These are phyloP conservation scores for Ariopsis seemanni DNA, from an alignment of 2,113 vertebrate species.

Conservation along the genomic window DNA sequence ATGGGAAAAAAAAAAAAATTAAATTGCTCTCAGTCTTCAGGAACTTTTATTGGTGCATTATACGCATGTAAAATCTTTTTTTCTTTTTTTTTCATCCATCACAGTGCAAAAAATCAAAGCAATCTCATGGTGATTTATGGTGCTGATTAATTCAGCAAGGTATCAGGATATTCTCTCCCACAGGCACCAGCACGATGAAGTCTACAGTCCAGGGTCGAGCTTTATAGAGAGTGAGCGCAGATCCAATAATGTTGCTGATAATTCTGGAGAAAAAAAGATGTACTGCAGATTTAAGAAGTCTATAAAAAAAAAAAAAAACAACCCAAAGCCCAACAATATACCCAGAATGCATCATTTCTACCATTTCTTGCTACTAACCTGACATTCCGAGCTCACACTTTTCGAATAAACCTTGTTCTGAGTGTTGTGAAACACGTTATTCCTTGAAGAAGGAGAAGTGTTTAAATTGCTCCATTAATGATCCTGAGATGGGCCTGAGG, in stretches of 20 bases:
- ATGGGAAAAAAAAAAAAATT: no score
- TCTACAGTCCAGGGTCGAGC: background rate
- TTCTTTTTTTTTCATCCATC: background rate
- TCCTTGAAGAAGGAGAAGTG: background rate
- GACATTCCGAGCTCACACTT: background rate
- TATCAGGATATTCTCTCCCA: background rate
- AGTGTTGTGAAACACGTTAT: background rate
- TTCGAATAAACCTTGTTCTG: background rate
- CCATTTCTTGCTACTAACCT: background rate
- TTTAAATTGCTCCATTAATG: background rate
- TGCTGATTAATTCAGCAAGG: background rate
- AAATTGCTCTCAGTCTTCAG: background rate
- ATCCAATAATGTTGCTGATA: background rate
- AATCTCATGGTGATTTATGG: constrained; percentile 1
- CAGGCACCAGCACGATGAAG: background rate
- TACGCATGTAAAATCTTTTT: background rate
- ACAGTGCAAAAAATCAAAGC: background rate
- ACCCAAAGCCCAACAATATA: background rate
- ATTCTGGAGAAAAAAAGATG: background rate
- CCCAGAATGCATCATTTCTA: background rate
- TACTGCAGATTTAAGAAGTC: background rate
- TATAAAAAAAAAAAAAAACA: background rate
- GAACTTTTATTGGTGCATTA: background rate
- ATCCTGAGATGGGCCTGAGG: background rate
- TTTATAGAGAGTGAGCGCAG: background rate